These are phyloP conservation scores for Sprattus sprattus DNA, from an alignment of 2,113 vertebrate species.

Conservation along the genomic window DNA sequence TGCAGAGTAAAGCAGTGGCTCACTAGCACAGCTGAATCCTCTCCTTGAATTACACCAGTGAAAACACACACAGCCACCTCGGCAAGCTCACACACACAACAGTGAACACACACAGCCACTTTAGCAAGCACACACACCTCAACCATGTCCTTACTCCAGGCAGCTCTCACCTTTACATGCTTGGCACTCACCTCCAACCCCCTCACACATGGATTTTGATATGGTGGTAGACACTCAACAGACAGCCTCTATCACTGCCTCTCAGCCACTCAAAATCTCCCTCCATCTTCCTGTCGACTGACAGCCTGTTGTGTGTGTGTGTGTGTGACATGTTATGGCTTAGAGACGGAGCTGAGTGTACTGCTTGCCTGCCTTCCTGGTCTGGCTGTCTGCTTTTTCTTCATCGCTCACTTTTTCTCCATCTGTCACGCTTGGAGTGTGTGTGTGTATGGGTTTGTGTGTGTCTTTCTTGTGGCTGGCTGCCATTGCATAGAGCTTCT, in stretches of 20 bases:
- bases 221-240: background rate
- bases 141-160: background rate
- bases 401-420: background rate
- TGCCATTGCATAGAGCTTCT: conserved; percentile 32
- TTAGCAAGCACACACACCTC: background rate
- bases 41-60: no score
- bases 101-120: conserved; percentile 25
- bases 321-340: background rate
- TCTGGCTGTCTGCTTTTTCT: background rate
- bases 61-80: background rate
- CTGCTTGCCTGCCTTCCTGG: background rate
- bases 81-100: no score
- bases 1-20: no score
- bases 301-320: background rate
- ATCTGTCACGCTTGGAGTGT: background rate
- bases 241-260: background rate
- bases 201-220: no score
- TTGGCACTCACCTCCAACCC: background rate
- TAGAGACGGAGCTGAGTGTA: background rate
- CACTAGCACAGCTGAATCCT: no score
- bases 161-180: background rate
- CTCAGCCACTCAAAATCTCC: background rate
- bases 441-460: background rate
- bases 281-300: background rate
- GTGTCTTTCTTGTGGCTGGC: conserved; percentile 27